Evolutionary conservation across 2,888 invertebrate genomes (phyloP).

Genomic region (Campopleginae sp.): DNA sequence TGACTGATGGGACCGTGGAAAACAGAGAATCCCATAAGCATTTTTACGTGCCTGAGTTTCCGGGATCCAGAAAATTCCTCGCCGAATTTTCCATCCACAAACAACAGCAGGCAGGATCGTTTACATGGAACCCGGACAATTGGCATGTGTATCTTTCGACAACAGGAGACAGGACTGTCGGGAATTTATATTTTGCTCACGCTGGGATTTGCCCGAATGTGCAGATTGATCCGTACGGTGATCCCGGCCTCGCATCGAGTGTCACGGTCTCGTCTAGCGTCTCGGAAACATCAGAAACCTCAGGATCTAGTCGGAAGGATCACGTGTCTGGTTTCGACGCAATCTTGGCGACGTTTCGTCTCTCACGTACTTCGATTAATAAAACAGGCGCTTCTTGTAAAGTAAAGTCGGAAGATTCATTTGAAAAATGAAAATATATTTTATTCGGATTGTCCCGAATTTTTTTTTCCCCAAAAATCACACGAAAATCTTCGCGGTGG

Average conservation of each 20-base stretch:
- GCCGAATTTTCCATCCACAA: not conserved
- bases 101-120: not conserved
- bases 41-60: not conserved
- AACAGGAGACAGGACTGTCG: not conserved
- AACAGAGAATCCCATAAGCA: not conserved
- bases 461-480: not conserved
- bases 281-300: slow-evolving; percentile 30
- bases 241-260: slow-evolving; percentile 57
- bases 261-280: slow-evolving; percentile 58
- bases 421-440: not conserved
- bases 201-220: slow-evolving; percentile 51
- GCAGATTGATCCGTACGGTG: slow-evolving; percentile 56
- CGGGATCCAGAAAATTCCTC: not conserved
- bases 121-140: slow-evolving; percentile 8
- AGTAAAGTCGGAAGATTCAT: not conserved
- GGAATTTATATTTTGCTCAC: slow-evolving; percentile 24
- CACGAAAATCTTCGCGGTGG: not conserved
- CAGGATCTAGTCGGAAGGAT: slow-evolving; percentile 10
- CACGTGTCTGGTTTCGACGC: slow-evolving; percentile 47
- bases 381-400: slow-evolving; percentile 36
- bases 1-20: not conserved
- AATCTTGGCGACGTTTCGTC: slow-evolving; percentile 48
- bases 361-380: slow-evolving; percentile 65
- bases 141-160: slow-evolving; percentile 1
- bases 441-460: not conserved